Base-by-base conservation (phyloP, 2,797 vertebrate species). In the Hypotaenidia philippensis region DNA sequence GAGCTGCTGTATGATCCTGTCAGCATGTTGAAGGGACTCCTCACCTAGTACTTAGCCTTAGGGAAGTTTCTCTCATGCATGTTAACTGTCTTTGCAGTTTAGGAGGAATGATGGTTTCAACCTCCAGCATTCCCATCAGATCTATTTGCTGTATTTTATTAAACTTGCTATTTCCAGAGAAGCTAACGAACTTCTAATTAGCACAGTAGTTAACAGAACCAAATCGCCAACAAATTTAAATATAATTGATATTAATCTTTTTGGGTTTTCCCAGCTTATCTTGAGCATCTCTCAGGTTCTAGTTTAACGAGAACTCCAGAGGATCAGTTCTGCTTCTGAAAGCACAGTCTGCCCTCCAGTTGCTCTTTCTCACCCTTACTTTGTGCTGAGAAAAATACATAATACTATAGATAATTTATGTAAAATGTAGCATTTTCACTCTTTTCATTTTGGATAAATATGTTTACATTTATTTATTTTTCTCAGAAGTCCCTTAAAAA, bases 291-390 rank as follows among this genome's bases (percentile, higher is more conserved):
- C 45, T 84, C 17, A 22, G 55, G 38, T 83, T 95, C 83, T 80
- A 70, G 70, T 95, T 90, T 57, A 90, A 40, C n/a, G 82, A 72
- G 81, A 93, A 82, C 12, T 71, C 64, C 32, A 65, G 76, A 92
- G 55, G 13, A 36, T 87, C 41, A 69, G 34, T 27, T 69, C 26
- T 82, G 27, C 34, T 76, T 7, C 52, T 63, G 56, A 89, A 61
- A 76, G 23, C 25, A 44, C 7, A 15, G 32, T 31, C 20, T 93
- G 22, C 61, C 55, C 23, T 88, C 41, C 47, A 25, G 0, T 23
- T 87, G 27, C 13, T 87, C 52, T 69, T 83, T 88, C 88, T 27
- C 41, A 88, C 57, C 5, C 11, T 55, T 63, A n/a, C 10, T 60
- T 83, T 64, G 16, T 79, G 38, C 60, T 93, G 41, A 83, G 45